Evolutionary conservation across 2,888 invertebrate species (phyloP), one percentile per base, ranked within the genome.

Genomic region (Tinea semifulvella): DNA sequence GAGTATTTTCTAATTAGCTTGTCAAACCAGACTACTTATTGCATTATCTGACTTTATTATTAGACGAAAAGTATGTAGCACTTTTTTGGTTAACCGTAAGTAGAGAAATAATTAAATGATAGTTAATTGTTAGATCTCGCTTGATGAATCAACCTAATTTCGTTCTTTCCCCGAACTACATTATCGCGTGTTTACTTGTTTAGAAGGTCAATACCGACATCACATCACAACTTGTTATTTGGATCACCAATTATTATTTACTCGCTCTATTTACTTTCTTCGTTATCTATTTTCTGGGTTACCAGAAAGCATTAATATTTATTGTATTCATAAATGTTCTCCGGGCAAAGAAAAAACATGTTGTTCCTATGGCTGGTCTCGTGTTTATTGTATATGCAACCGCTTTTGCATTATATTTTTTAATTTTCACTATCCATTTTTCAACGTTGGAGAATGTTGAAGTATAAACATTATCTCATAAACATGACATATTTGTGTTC

Each of bases 281-380:
- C 56, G 63, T 66, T 76, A 77, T 71, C 74, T 49, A 49, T 52
- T 64, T 71, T 70, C 56, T 75, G 59, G 76, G 75, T 75, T 69
- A 74, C 60, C 60, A 55, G 65, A 63, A 36, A 36, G 36, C 36
- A 36, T 36, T 36, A 18, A 36, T 18, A 36, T 36, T 36, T 4
- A 36, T 36, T 31, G 14, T 31, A 31, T 31, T 31, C 13, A 31
- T n/a, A 31, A 31, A 31, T 13, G n/a, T 7, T 31, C 31, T 31
- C n/a, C 2, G 7, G 10, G 31, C n/a, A n/a, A n/a, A 31, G 31
- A 31, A 31, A 3, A n/a, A 31, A 31, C 14, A 31, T 31, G 31
- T 31, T 31, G 13, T 31, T 31, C 3, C 6, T n/a, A n/a, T n/a
- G n/a, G n/a, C n/a, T n/a, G n/a, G n/a, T n/a, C n/a, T n/a, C n/a